Conservation (phyloP, 2,888 invertebrate genomes). For the Dolichopus griseipennis region DNA sequence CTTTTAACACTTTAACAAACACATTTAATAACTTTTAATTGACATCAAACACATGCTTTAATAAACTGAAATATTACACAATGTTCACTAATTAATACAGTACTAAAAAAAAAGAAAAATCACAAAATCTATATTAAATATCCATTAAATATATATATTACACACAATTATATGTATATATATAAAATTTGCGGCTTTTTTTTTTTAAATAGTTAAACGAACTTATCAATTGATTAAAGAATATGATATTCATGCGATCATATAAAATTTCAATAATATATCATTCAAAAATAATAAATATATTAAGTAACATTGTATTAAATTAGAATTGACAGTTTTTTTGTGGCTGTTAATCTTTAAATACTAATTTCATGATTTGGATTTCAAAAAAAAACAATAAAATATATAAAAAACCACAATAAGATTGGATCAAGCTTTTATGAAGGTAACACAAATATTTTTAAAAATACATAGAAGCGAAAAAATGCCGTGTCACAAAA, state of each 20-base stretch:
- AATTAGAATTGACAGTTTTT: background rate
- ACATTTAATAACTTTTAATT: too few relatives aligned
- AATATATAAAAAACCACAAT: background rate
- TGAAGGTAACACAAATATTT: background rate
- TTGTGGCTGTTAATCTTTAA: background rate
- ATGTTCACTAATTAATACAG: too few relatives aligned
- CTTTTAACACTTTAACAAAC: too few relatives aligned
- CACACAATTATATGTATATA: too few relatives aligned
- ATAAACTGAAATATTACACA: too few relatives aligned
- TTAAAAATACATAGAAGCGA: background rate
- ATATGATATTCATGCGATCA: background rate
- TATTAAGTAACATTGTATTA: background rate
- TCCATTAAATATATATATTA: too few relatives aligned
- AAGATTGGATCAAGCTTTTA: background rate
- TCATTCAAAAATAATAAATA: background rate
- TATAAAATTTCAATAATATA: background rate
- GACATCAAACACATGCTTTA: too few relatives aligned
- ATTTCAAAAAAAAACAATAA: background rate
- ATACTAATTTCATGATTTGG: background rate
- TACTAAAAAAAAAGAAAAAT: too few relatives aligned
- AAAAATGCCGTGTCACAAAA: background rate
- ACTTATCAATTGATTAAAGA: background rate
- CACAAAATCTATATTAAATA: too few relatives aligned
- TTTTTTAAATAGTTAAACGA: background rate
- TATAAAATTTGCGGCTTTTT: too few relatives aligned